Conservation (phyloP, 1,140 invertebrate species). For the Antheraea mylitta region DNA sequence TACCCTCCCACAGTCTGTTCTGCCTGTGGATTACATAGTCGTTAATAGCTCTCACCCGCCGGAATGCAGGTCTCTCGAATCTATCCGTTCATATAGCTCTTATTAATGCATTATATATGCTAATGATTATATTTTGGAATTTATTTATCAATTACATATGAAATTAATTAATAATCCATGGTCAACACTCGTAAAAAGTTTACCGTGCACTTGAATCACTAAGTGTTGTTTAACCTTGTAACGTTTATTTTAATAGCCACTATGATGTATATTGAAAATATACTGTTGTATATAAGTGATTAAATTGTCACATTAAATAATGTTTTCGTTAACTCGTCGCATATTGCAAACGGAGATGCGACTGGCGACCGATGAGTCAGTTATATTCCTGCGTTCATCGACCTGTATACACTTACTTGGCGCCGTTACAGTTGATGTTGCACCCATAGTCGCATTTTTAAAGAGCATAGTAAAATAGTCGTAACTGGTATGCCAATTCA, state of each 20-base stretch:
- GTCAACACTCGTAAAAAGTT: background rate
- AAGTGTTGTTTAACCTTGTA: background rate
- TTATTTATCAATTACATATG: no score
- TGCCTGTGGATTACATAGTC: constrained; percentile 17
- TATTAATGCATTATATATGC: background rate
- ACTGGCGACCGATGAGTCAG: constrained; percentile 62
- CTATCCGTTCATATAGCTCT: constrained; percentile 14
- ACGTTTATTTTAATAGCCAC: background rate
- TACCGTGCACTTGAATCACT: background rate
- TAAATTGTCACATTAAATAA: constrained; percentile 32
- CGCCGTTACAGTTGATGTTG: constrained; percentile 1
- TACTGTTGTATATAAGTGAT: constrained; percentile 33
- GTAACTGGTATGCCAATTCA: background rate
- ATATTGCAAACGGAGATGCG: constrained; percentile 39
- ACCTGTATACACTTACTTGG: constrained; percentile 39
- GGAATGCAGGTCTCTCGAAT: constrained; percentile 23
- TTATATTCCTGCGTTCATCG: constrained; percentile 52
- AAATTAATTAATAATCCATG: no score
- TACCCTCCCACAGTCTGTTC: constrained; percentile 18
- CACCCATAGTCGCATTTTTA: background rate
- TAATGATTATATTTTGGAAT: background rate
- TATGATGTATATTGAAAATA: constrained; percentile 11
- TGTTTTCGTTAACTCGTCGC: constrained; percentile 12
- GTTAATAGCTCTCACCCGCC: constrained; percentile 26
- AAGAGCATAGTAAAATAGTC: background rate